A percentile compares a stretch with the other conserved stretches of the same genome.
phyloP scores from a whole-genome alignment of 2,113 vertebrate genomes.

The Nerophis lumbriciformis region DNA sequence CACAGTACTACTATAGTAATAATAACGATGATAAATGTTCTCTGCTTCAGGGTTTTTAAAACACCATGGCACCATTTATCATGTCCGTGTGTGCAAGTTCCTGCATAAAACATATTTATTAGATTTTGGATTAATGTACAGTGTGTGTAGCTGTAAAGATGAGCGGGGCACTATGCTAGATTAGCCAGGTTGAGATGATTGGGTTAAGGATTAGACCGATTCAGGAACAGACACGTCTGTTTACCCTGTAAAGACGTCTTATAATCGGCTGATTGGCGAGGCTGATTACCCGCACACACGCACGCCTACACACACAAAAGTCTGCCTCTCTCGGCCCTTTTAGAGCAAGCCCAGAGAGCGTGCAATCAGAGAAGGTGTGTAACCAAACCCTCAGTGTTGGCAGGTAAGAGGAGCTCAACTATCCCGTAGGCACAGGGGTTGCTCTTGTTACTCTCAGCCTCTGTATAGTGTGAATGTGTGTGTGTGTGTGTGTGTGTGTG shows the following conservation, averaged over 20 bases:
- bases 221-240: slow-evolving; percentile 57
- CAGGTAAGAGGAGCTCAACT: slow-evolving; percentile 67
- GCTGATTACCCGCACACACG: slow-evolving; percentile 44
- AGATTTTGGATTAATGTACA: background rate
- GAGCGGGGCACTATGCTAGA: slow-evolving; percentile 38
- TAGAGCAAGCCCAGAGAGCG: slow-evolving; percentile 50
- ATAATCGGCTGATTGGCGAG: slow-evolving; percentile 57
- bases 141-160: background rate
- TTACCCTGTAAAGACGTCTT: slow-evolving; percentile 55
- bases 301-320: slow-evolving; percentile 37
- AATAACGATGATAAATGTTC: too few relatives aligned
- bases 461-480: slow-evolving; percentile 35
- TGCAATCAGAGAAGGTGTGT: slow-evolving; percentile 75
- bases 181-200: slow-evolving; percentile 61
- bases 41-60: too few relatives aligned
- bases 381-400: slow-evolving; percentile 58
- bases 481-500: slow-evolving; percentile 23
- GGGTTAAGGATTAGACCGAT: slow-evolving; percentile 62
- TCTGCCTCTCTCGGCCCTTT: slow-evolving; percentile 29
- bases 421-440: slow-evolving; percentile 50
- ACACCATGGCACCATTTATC: too few relatives aligned
- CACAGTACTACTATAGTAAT: too few relatives aligned
- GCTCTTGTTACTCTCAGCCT: slow-evolving; percentile 65
- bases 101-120: too few relatives aligned
- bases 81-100: too few relatives aligned